These are phyloP conservation scores for Synanceia verrucosa DNA, from an alignment of 2,797 vertebrate species.

Conservation along the genomic window DNA sequence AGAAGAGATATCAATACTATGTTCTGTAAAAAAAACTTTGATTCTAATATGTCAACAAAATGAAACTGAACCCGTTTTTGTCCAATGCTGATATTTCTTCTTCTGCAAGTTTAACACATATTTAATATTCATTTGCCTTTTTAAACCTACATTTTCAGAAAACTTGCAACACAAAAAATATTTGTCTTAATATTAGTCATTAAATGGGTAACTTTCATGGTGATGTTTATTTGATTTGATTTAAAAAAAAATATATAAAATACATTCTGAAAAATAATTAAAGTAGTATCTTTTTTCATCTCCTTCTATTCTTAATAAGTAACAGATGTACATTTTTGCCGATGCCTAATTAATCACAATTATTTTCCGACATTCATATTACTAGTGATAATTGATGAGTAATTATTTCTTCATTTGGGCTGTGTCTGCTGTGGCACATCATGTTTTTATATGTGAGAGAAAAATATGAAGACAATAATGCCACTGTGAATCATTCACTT, in stretches of 20 bases:
- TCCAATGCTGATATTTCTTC: no score
- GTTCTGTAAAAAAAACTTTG: no score
- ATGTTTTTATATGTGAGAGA: conserved; percentile 34
- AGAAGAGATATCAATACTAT: no score
- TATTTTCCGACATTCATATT: conserved; percentile 44
- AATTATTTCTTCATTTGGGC: conserved; percentile 58
- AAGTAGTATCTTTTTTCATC: conserved; percentile 16
- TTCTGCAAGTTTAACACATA: no score
- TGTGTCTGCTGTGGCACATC: conserved; percentile 29
- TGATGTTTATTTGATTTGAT: neutral
- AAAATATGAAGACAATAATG: conserved; percentile 38
- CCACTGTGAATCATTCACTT: conserved; percentile 19
- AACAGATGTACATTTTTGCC: conserved; percentile 64
- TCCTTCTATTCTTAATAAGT: conserved; percentile 23
- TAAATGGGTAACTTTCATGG: no score
- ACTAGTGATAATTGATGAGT: conserved; percentile 50
- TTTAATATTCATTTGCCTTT: no score
- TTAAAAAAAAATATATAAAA: neutral
- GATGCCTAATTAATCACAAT: conserved; percentile 57
- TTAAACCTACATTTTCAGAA: no score
- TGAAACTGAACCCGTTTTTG: no score
- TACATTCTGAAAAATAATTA: conserved; percentile 10
- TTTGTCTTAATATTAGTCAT: no score
- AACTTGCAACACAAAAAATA: no score
- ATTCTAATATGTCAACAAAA: no score